phyloP scores from a whole-genome alignment of 2,113 vertebrate species.

The Grus americana region DNA sequence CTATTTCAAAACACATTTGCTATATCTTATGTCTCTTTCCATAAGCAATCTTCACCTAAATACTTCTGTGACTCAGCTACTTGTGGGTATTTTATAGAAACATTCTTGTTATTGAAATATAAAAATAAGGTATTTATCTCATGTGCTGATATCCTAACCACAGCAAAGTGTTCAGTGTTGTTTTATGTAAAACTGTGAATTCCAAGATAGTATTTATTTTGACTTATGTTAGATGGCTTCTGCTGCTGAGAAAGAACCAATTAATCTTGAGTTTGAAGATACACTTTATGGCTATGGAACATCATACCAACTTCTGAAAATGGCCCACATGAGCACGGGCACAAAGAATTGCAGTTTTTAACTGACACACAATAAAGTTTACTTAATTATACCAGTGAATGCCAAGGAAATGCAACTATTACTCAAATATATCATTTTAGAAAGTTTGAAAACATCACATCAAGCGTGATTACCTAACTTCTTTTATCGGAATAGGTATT shows the following conservation, averaged over 20 bases:
- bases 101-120: not conserved
- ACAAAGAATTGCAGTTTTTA: fast-evolving
- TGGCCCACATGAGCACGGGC: not conserved
- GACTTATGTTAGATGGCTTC: not conserved
- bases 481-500: not conserved
- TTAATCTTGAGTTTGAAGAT: not conserved
- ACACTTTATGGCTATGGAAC: not conserved
- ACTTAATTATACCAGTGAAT: not conserved
- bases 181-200: not conserved
- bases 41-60: not conserved
- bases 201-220: not conserved
- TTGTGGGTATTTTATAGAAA: not conserved
- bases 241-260: not conserved
- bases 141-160: not conserved
- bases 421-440: not conserved
- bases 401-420: not conserved
- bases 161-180: not conserved
- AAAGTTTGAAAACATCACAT: not conserved
- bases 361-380: not conserved
- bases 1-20: not conserved
- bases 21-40: not conserved
- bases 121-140: not conserved
- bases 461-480: not conserved
- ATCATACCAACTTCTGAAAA: not conserved
- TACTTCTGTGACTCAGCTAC: not conserved